These are phyloP conservation scores for Dryoscopus gambensis DNA, from an alignment of 2,113 vertebrate species.

Conservation along the genomic window DNA sequence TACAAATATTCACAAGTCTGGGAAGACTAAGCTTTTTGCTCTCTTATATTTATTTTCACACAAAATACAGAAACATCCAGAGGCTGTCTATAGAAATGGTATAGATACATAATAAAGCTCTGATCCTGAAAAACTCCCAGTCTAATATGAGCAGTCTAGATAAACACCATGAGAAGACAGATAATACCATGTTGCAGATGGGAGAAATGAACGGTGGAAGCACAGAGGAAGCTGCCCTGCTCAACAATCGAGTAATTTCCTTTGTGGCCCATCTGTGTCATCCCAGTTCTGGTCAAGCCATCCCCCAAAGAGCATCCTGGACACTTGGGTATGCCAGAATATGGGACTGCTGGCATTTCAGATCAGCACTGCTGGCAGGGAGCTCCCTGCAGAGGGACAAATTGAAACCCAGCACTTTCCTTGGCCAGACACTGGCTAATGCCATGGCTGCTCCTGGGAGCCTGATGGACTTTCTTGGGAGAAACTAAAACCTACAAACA, in stretches of 20 bases:
- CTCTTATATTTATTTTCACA: not conserved
- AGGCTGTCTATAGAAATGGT: not conserved
- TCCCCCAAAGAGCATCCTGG: not conserved
- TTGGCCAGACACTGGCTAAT: not conserved
- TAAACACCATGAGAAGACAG: not conserved
- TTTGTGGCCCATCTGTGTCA: not conserved
- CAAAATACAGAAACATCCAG: not conserved
- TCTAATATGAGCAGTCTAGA: not conserved
- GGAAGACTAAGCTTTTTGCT: not conserved
- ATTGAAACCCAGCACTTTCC: not conserved
- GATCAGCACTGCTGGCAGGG: not conserved
- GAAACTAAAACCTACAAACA: not conserved
- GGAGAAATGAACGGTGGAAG: not conserved
- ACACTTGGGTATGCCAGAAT: rapidly evolving
- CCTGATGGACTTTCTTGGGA: not conserved
- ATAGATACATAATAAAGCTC: not conserved
- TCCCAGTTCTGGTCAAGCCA: not conserved
- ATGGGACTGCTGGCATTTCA: not conserved
- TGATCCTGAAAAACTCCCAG: not conserved
- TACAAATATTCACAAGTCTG: not conserved
- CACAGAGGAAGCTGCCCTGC: not conserved
- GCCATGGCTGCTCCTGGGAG: not conserved
- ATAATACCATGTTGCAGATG: not conserved
- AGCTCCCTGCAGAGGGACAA: not conserved
- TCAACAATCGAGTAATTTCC: rapidly evolving